These are phyloP conservation scores for Reticulitermes speratus DNA, from an alignment of 1,140 invertebrate species.

Conservation along the genomic window DNA sequence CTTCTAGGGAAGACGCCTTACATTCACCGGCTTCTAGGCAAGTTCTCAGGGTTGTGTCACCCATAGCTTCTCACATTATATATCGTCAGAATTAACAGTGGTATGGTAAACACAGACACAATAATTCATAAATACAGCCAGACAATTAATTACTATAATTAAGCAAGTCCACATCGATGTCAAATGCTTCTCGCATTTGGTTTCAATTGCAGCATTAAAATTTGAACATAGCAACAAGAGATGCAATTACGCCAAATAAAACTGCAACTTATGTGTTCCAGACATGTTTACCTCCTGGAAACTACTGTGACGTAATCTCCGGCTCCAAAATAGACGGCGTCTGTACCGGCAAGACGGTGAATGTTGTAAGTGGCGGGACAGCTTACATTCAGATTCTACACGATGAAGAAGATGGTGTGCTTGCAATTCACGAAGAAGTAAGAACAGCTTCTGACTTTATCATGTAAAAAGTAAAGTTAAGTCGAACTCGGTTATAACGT, in stretches of 20 bases:
- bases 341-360: conserved; percentile 70
- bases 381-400: conserved; percentile 61
- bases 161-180: neutral
- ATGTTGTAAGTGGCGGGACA: conserved; percentile 62
- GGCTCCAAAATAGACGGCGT: conserved; percentile 58
- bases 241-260: neutral
- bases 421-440: conserved; percentile 72
- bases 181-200: neutral
- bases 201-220: neutral
- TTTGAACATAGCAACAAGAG: neutral
- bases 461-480: too few relatives aligned
- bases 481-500: too few relatives aligned
- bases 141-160: neutral
- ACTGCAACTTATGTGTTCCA: conserved; percentile 38
- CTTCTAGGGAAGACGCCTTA: too few relatives aligned
- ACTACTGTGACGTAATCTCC: conserved; percentile 86
- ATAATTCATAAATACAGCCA: too few relatives aligned
- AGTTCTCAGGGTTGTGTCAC: too few relatives aligned
- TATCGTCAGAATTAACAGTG: too few relatives aligned
- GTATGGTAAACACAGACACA: too few relatives aligned
- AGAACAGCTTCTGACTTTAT: neutral
- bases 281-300: conserved; percentile 73
- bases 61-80: too few relatives aligned
- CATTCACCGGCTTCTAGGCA: too few relatives aligned
- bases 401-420: conserved; percentile 64